A percentile compares a stretch with the other conserved stretches of the same genome.
These are phyloP conservation scores for Sorex maritimensis DNA, from an alignment of 2,797 vertebrate genomes.

Conservation along the genomic window DNA sequence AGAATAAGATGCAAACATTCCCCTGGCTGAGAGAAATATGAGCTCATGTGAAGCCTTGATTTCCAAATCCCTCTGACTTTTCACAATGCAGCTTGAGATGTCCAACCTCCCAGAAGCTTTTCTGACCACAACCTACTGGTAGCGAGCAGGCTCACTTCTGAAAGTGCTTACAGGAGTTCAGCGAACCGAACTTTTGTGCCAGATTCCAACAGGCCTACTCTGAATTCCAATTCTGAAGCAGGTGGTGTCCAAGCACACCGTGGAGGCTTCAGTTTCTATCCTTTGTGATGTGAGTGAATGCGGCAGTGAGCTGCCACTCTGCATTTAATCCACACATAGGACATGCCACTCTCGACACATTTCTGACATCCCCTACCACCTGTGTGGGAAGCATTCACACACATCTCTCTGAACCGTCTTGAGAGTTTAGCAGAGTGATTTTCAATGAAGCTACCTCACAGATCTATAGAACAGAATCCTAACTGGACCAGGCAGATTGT, in stretches of 20 bases:
- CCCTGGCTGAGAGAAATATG: neutral
- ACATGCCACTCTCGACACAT: neutral
- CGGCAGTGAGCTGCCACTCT: too few species aligned
- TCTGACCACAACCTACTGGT: neutral
- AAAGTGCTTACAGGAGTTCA: neutral
- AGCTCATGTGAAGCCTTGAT: neutral
- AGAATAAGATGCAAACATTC: neutral
- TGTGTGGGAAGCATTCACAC: neutral
- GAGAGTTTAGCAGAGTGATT: neutral
- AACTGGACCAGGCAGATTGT: neutral
- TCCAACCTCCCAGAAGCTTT: neutral
- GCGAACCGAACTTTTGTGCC: neutral
- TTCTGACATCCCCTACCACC: neutral
- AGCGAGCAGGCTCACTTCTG: neutral
- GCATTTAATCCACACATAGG: too few species aligned
- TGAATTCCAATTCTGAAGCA: neutral
- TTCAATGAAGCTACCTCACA: neutral
- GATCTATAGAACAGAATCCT: neutral
- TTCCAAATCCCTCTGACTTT: neutral
- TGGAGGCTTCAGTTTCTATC: neutral
- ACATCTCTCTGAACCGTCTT: neutral
- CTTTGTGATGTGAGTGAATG: constrained; percentile 2
- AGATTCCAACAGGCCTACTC: neutral
- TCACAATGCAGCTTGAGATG: neutral
- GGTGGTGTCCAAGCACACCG: neutral